A percentile compares a stretch with the other conserved stretches of the same genome.
Conservation (phyloP, 2,113 vertebrate genomes). For the Plotosus lineatus region DNA sequence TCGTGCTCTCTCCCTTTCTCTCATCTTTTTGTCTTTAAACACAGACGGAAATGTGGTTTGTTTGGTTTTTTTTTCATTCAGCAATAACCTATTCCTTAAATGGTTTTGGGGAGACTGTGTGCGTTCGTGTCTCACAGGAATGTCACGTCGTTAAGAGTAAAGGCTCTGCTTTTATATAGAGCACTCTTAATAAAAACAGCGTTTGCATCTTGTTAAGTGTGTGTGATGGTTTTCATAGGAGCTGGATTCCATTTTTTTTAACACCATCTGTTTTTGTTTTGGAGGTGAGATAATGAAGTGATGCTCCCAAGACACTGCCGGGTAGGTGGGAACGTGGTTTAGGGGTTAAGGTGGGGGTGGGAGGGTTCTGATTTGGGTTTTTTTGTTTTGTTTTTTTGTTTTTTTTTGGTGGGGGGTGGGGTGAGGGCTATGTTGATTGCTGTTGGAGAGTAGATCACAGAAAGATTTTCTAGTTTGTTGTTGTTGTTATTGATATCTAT, state of each 20-base stretch:
- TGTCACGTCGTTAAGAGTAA: background rate
- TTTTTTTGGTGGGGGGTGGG: too few relatives aligned
- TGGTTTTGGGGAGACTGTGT: background rate
- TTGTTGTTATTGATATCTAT: background rate
- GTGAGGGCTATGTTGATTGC: too few relatives aligned
- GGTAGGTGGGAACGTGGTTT: too few relatives aligned
- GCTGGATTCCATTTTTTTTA: background rate
- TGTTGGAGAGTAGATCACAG: background rate
- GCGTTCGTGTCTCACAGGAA: background rate
- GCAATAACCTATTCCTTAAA: slow-evolving; percentile 23
- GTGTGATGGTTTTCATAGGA: too few relatives aligned
- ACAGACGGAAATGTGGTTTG: slow-evolving; percentile 20
- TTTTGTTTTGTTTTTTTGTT: too few relatives aligned
- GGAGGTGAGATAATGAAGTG: slow-evolving; percentile 25
- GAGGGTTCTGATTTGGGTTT: too few relatives aligned
- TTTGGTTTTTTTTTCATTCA: slow-evolving; percentile 30
- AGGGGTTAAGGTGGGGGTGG: too few relatives aligned
- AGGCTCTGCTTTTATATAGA: background rate
- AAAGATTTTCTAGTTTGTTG: background rate
- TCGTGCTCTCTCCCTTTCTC: background rate
- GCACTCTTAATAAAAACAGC: background rate
- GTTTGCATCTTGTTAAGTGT: background rate
- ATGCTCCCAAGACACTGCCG: background rate
- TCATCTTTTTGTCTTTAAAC: slow-evolving; percentile 12
- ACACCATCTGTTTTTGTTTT: background rate